Conservation (phyloP, 2,797 vertebrate genomes). For the Hippopotamyrus pictus region DNA sequence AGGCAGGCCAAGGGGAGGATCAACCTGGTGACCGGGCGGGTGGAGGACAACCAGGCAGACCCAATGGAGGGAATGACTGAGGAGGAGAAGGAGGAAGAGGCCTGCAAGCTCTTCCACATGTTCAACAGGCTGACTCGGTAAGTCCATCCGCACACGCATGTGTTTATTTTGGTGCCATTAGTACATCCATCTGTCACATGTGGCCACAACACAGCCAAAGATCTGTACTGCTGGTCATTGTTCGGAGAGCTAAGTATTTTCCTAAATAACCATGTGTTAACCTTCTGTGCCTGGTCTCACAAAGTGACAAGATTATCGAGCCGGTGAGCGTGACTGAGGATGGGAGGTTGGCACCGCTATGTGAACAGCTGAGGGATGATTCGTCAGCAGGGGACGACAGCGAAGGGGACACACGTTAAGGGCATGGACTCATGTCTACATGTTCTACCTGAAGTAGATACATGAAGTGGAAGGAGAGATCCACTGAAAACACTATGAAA, state of each 20-base stretch:
- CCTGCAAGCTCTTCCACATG: slow-evolving; percentile 5
- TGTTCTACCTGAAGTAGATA: neutral
- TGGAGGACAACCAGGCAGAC: slow-evolving; percentile 15
- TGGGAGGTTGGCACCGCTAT: neutral
- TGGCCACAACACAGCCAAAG: neutral
- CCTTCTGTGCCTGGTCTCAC: neutral
- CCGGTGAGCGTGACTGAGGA: neutral
- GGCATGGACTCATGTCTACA: neutral
- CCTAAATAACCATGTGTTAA: no score
- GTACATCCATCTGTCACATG: neutral
- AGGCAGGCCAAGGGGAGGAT: neutral
- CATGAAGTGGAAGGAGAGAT: neutral
- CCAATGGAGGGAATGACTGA: slow-evolving; percentile 17
- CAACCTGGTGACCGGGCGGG: neutral
- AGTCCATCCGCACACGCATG: neutral
- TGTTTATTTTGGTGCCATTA: neutral
- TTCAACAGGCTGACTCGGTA: neutral
- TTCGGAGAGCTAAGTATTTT: neutral
- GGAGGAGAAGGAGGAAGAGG: slow-evolving; percentile 17
- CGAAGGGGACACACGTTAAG: neutral
- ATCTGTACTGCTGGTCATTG: neutral
- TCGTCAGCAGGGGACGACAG: neutral
- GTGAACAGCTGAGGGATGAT: slow-evolving; percentile 14
- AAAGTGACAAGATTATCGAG: neutral
- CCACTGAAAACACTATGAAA: neutral